phyloP scores from a whole-genome alignment of 92 coral and sea anemone species.

The Pocillopora grandis region DNA sequence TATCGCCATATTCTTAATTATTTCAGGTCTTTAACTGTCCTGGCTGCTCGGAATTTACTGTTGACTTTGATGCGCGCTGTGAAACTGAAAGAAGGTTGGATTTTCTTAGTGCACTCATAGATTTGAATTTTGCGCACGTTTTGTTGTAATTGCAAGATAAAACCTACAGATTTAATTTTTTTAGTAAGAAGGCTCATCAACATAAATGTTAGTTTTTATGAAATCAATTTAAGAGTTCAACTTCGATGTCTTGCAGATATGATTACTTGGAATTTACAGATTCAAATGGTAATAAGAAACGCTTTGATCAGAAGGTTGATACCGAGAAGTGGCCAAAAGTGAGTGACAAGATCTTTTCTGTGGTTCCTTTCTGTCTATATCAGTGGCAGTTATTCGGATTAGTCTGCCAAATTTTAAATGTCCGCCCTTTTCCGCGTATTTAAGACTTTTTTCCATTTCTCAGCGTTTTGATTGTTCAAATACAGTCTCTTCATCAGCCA shows the following conservation, averaged over 20 bases:
- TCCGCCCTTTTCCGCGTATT: no score
- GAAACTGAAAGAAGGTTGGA: constrained; percentile 95
- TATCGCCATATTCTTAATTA: background rate
- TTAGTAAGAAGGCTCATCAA: background rate
- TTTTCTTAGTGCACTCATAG: background rate
- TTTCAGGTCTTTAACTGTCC: constrained; percentile 94
- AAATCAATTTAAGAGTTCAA: background rate
- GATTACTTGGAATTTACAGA: constrained; percentile 98
- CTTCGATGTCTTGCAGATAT: constrained; percentile 51
- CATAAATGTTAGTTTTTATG: no score
- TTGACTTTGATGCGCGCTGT: constrained; percentile 93
- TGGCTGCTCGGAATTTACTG: constrained; percentile 95
- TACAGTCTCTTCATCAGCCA: background rate
- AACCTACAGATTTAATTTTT: no score
- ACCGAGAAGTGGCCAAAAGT: constrained; percentile 99
- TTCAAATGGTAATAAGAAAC: constrained; percentile 87
- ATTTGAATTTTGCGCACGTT: background rate
- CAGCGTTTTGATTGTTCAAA: background rate
- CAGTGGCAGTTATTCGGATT: no score
- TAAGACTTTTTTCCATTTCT: no score
- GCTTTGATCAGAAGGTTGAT: constrained; percentile 98
- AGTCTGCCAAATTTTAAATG: no score
- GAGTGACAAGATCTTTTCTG: background rate
- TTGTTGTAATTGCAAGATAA: background rate
- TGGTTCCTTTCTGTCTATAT: no score